These are phyloP conservation scores for Gallinago undulata DNA, from an alignment of 2,113 vertebrate genomes.

Conservation along the genomic window DNA sequence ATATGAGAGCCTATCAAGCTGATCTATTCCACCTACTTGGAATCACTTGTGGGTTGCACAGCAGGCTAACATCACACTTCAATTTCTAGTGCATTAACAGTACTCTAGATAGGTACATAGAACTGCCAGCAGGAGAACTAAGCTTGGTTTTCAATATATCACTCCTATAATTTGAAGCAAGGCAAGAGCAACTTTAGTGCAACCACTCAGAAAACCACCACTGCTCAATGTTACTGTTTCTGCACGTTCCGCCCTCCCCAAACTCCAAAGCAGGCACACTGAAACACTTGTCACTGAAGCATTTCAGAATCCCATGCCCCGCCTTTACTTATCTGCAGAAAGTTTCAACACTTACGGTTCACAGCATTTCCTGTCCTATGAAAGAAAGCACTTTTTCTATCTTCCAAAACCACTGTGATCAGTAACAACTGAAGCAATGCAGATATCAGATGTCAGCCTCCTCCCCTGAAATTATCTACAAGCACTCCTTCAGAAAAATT, in stretches of 20 bases:
- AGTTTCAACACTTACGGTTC: constrained; percentile 6
- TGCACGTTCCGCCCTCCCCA: neutral
- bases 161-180: neutral
- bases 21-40: neutral
- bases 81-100: neutral
- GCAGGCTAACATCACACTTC: neutral
- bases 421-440: neutral
- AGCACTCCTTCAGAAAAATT: neutral
- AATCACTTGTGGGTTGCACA: neutral
- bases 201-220: neutral
- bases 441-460: neutral
- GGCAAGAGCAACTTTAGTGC: neutral
- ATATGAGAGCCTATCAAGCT: neutral
- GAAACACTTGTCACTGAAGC: neutral
- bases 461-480: neutral
- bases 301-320: neutral
- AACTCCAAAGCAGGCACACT: neutral
- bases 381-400: neutral
- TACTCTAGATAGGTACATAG: neutral
- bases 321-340: constrained; percentile 1
- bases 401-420: neutral
- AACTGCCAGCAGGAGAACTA: neutral
- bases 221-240: neutral
- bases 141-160: neutral
- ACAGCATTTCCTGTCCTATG: constrained; percentile 15